Evolutionary conservation across 2,797 vertebrate species (phyloP).

Genomic region (Aeoliscus strigatus): DNA sequence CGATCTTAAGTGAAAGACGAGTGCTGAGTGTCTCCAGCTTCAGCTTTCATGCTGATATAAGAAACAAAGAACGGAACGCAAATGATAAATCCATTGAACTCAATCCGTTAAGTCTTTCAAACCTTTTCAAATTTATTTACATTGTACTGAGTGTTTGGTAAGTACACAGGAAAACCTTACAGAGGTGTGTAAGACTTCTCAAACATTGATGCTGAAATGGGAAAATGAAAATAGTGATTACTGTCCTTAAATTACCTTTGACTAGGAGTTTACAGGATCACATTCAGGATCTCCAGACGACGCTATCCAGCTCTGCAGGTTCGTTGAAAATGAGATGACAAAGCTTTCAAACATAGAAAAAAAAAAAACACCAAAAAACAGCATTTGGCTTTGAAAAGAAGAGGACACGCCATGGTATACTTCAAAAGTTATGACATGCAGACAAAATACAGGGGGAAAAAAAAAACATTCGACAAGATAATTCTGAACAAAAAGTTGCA

Average conservation of each 20-base stretch:
- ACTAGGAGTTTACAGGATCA: slow-evolving; percentile 35
- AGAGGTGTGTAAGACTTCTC: slow-evolving; percentile 42
- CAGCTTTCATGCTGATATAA: too few relatives aligned
- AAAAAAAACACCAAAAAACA: slow-evolving; percentile 23
- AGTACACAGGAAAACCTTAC: slow-evolving; percentile 58
- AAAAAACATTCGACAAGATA: slow-evolving; percentile 20
- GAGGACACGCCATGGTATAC: slow-evolving; percentile 11
- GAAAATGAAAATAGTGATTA: slow-evolving; percentile 29
- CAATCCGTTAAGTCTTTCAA: slow-evolving; percentile 12
- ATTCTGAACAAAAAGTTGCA: slow-evolving; percentile 7
- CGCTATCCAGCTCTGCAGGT: slow-evolving; percentile 21
- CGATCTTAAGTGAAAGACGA: too few relatives aligned
- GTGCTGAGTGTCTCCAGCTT: too few relatives aligned
- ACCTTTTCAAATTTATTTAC: slow-evolving; percentile 63
- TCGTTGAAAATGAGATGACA: slow-evolving; percentile 48
- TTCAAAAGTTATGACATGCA: slow-evolving; percentile 44
- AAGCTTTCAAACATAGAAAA: slow-evolving; percentile 4
- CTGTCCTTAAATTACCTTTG: slow-evolving; percentile 38
- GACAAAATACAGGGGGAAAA: slow-evolving; percentile 7
- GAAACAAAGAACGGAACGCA: too few relatives aligned
- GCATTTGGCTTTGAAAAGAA: slow-evolving; percentile 39
- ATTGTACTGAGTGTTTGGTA: slow-evolving; percentile 43
- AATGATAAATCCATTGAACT: background rate
- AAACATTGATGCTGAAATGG: slow-evolving; percentile 20
- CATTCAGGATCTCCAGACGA: slow-evolving; percentile 33